Conservation (phyloP, 2,888 invertebrate species). For the Nomada goodeniana region DNA sequence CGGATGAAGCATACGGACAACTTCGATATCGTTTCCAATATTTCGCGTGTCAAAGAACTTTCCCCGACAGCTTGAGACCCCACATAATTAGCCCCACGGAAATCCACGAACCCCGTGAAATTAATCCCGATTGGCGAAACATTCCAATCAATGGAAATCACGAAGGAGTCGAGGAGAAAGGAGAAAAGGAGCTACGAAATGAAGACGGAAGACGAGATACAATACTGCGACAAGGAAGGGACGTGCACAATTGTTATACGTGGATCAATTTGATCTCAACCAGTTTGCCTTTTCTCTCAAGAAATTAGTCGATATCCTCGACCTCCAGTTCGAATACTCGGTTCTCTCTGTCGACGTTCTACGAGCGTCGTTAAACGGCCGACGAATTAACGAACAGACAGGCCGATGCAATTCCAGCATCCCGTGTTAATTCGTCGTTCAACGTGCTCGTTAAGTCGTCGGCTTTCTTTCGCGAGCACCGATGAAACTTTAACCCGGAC, state of each 20-base stretch:
- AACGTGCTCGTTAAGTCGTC: background rate
- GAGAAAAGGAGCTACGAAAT: too few species aligned
- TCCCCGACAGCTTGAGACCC: too few species aligned
- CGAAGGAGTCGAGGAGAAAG: too few species aligned
- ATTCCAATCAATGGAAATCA: background rate
- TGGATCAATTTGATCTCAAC: background rate
- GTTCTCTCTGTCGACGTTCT: background rate
- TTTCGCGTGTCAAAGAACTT: background rate
- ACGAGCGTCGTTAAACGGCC: background rate
- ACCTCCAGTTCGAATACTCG: background rate
- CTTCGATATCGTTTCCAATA: background rate
- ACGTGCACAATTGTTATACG: background rate
- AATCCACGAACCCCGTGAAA: background rate
- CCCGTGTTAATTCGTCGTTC: constrained; percentile 13
- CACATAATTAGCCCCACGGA: background rate
- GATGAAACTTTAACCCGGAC: constrained; percentile 31
- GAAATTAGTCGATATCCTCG: constrained; percentile 1
- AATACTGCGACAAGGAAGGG: background rate
- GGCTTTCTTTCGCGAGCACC: background rate
- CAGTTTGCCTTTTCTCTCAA: background rate
- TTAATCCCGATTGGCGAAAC: background rate
- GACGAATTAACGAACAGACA: background rate
- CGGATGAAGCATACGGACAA: too few species aligned
- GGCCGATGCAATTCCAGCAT: constrained; percentile 5
- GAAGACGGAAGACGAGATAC: background rate